These are phyloP conservation scores for Psammodynastes pulverulentus DNA, from an alignment of 2,113 vertebrate species.

Conservation along the genomic window DNA sequence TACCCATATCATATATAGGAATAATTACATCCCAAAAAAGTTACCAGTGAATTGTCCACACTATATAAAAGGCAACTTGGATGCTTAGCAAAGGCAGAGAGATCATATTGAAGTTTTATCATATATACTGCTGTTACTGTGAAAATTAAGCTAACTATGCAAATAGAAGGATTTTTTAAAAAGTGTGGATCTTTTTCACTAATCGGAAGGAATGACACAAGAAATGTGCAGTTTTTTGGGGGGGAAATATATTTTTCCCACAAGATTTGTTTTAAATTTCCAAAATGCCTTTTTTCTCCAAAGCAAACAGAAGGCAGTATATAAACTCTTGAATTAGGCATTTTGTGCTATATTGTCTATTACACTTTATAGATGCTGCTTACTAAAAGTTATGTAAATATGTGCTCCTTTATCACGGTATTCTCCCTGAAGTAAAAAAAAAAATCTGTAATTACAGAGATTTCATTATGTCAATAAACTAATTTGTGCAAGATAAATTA, in stretches of 20 bases:
- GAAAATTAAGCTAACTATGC: not conserved
- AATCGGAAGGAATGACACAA: not conserved
- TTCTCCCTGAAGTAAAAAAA: not conserved
- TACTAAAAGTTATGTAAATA: not conserved
- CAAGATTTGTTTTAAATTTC: not conserved
- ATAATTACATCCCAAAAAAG: not conserved
- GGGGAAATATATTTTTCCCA: not conserved
- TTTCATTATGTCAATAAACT: not conserved
- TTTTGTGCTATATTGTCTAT: not conserved
- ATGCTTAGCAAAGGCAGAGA: not conserved
- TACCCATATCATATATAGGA: not conserved
- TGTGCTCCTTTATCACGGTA: not conserved
- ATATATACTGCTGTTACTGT: not conserved
- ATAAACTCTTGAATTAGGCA: not conserved
- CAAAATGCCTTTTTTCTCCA: not conserved
- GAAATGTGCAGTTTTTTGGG: not conserved
- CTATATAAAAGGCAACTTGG: not conserved
- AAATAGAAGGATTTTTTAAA: not conserved
- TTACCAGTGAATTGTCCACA: not conserved
- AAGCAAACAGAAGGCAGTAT: not conserved
- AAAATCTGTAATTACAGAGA: no score
- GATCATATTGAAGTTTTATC: not conserved
- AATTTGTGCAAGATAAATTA: not conserved
- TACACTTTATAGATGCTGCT: not conserved
- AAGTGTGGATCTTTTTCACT: not conserved